phyloP scores from a whole-genome alignment of 2,113 vertebrate genomes.

The Burhinus bistriatus region DNA sequence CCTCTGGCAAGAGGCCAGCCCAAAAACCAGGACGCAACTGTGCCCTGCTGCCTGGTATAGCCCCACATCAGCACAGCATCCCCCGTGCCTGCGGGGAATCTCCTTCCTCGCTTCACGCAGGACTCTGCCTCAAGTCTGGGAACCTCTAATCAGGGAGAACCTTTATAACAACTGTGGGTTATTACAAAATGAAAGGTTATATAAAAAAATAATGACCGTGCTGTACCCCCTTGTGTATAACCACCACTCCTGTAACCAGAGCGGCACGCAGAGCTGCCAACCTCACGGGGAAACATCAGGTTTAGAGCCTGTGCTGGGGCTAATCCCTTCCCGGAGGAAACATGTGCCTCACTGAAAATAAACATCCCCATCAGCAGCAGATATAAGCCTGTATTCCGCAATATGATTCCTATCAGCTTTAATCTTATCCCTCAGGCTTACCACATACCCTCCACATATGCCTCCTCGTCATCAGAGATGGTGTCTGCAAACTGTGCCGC shows the following conservation, averaged over 20 bases:
- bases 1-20: background rate
- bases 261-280: rapidly evolving
- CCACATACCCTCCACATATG: background rate
- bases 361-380: background rate
- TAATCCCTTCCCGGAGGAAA: background rate
- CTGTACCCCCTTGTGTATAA: rapidly evolving
- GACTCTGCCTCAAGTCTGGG: background rate
- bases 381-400: background rate
- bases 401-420: background rate
- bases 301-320: background rate
- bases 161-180: background rate
- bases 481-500: background rate
- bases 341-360: background rate
- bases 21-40: background rate
- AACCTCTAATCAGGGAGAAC: background rate
- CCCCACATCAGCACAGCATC: background rate
- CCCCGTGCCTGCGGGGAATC: rapidly evolving
- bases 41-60: background rate
- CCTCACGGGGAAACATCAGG: background rate
- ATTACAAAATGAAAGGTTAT: background rate
- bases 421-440: background rate
- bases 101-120: rapidly evolving
- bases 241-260: background rate
- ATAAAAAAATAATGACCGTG: rapidly evolving
- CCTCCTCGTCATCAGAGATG: background rate